Conservation (phyloP, 2,888 invertebrate genomes). For the Drosophila prostipennis region DNA sequence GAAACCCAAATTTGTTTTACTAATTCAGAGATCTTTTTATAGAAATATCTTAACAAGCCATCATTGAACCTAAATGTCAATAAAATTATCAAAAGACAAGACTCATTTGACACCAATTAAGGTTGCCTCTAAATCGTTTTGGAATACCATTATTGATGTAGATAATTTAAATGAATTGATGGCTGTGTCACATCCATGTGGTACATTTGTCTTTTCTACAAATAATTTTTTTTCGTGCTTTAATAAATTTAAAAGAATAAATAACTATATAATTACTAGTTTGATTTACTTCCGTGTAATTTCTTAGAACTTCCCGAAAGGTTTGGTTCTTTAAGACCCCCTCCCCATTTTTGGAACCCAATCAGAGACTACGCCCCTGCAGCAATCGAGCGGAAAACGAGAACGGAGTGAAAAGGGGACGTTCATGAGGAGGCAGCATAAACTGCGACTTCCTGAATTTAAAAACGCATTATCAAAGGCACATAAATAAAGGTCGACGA, state of each 20-base stretch:
- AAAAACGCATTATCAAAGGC: slow-evolving; percentile 53
- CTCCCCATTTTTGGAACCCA: slow-evolving; percentile 10
- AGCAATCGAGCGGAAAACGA: slow-evolving; percentile 56
- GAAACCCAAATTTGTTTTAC: too few species aligned
- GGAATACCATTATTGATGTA: background rate
- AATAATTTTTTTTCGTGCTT: too few species aligned
- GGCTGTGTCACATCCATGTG: background rate
- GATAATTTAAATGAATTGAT: slow-evolving; percentile 8
- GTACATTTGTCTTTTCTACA: background rate
- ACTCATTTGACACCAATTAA: slow-evolving; percentile 24
- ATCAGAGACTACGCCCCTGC: slow-evolving; percentile 26
- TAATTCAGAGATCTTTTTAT: background rate
- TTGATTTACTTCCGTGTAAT: background rate
- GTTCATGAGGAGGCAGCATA: slow-evolving; percentile 38
- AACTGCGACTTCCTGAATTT: slow-evolving; percentile 69
- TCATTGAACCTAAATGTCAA: slow-evolving; percentile 14
- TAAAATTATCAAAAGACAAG: slow-evolving; percentile 13
- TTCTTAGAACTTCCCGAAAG: background rate
- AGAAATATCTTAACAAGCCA: slow-evolving; percentile 7
- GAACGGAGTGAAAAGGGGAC: slow-evolving; percentile 18
- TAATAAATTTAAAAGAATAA: too few species aligned
- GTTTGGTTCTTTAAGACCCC: slow-evolving; percentile 20
- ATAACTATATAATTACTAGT: too few species aligned
- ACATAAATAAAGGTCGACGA: slow-evolving; percentile 67
- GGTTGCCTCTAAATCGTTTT: slow-evolving; percentile 7